Conservation (phyloP, 2,888 invertebrate species). For the Calliphora vomitoria region DNA sequence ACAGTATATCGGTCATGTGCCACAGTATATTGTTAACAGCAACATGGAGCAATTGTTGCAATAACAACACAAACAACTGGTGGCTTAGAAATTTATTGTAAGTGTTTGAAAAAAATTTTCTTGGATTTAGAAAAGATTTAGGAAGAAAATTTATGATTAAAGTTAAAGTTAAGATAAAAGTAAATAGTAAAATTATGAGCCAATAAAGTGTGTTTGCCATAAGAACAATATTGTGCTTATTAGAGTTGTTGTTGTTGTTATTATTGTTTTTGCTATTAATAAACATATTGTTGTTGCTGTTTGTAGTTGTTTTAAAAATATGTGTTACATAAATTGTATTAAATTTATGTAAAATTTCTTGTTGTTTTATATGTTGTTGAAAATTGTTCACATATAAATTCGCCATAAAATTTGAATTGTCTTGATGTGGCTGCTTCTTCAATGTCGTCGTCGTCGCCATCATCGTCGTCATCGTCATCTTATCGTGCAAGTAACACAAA, state of each 20-base stretch:
- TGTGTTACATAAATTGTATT: conserved; percentile 51
- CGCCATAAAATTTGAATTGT: conserved; percentile 23
- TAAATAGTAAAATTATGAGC: conserved; percentile 8
- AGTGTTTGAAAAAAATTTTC: too few relatives aligned
- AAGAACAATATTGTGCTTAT: neutral
- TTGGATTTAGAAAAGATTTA: conserved; percentile 14
- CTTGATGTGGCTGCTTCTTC: conserved; percentile 6
- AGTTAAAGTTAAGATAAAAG: neutral
- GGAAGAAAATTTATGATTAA: conserved; percentile 1
- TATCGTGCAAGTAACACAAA: conserved; percentile 11
- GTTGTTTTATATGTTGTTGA: conserved; percentile 48
- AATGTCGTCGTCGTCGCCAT: neutral
- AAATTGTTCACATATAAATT: conserved; percentile 22
- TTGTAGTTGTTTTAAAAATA: conserved; percentile 27
- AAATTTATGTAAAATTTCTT: conserved; percentile 57
- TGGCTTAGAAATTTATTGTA: conserved; percentile 1
- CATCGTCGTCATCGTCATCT: neutral
- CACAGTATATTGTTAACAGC: conserved; percentile 27
- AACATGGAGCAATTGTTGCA: neutral
- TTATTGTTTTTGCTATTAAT: neutral
- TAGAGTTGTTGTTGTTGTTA: neutral
- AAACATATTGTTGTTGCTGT: neutral
- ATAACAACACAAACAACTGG: conserved; percentile 25
- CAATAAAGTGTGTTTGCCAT: conserved; percentile 3
- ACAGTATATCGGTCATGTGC: conserved; percentile 3